Percentiles rank a stretch among this genome's conserved stretches.
phyloP scores from a whole-genome alignment of 2,888 invertebrate species.

The Drosophila birchii region DNA sequence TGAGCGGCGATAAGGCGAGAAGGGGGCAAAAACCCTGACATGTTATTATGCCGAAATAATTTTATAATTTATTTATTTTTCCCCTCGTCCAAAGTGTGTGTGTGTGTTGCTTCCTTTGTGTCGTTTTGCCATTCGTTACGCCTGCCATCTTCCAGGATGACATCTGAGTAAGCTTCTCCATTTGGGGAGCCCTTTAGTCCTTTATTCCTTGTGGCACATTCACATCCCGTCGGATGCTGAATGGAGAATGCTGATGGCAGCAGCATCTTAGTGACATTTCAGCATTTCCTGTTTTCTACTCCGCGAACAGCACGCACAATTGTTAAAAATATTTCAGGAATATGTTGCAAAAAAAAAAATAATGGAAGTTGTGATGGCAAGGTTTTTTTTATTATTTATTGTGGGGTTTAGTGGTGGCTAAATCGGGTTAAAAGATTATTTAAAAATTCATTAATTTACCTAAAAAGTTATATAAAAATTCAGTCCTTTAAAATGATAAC shows the following conservation, averaged over 20 bases:
- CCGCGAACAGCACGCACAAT: constrained; percentile 6
- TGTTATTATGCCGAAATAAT: constrained; percentile 84
- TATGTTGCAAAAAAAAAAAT: constrained; percentile 3
- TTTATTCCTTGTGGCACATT: constrained; percentile 29
- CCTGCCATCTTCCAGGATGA: constrained; percentile 57
- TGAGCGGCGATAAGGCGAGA: constrained; percentile 14
- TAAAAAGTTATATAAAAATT: too few relatives aligned
- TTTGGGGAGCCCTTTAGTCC: constrained; percentile 27
- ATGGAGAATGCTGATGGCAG: constrained; percentile 58
- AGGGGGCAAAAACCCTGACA: constrained; percentile 70
- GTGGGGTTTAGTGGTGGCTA: neutral
- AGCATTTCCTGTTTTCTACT: constrained; percentile 62
- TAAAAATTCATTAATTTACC: too few relatives aligned
- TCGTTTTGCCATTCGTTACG: constrained; percentile 60
- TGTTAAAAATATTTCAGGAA: constrained; percentile 20
- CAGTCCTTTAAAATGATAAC: too few relatives aligned
- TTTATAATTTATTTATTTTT: constrained; percentile 84
- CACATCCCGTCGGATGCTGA: constrained; percentile 26
- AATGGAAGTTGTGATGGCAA: neutral
- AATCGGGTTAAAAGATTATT: neutral
- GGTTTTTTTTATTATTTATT: constrained; percentile 2
- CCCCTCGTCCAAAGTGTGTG: constrained; percentile 51
- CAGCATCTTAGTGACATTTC: constrained; percentile 65
- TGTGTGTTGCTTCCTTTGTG: constrained; percentile 35
- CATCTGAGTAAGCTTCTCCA: constrained; percentile 50